Conservation (phyloP, 2,113 vertebrate genomes). For the Equus przewalskii region DNA sequence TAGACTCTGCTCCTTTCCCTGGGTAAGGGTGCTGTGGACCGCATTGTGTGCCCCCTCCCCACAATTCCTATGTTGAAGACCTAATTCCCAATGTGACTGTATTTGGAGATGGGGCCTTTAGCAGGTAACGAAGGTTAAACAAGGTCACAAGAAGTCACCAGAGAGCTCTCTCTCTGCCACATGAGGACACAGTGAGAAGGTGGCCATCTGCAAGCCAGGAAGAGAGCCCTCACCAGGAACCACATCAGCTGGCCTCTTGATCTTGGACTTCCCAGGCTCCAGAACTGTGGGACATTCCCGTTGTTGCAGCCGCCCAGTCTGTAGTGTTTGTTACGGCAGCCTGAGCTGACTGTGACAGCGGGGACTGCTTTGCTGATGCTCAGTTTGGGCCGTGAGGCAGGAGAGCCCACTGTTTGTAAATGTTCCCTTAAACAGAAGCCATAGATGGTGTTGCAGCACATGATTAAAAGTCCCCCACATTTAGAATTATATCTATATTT, state of each 20-base stretch:
- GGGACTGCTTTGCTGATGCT: not conserved
- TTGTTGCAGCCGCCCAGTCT: not conserved
- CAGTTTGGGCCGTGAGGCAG: not conserved
- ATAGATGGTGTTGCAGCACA: not conserved
- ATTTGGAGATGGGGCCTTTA: not conserved
- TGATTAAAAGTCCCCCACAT: not conserved
- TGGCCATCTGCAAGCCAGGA: not conserved
- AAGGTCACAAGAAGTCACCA: not conserved
- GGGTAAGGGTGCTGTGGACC: not conserved
- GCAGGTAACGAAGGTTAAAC: not conserved
- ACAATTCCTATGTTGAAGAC: not conserved
- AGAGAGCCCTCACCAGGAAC: not conserved
- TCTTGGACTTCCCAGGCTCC: not conserved
- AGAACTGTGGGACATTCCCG: not conserved
- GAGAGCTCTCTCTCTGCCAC: not conserved
- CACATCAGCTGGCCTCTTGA: not conserved
- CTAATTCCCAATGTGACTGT: not conserved
- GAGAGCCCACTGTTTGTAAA: not conserved
- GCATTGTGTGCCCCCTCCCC: not conserved
- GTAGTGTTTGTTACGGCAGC: not conserved
- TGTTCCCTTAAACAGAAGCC: slow-evolving; percentile 42
- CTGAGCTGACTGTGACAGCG: not conserved
- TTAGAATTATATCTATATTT: not conserved
- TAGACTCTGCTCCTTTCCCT: not conserved
- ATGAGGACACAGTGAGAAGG: not conserved